Conservation (phyloP, 2,113 vertebrate species). For the Lethenteron reissneri region DNA sequence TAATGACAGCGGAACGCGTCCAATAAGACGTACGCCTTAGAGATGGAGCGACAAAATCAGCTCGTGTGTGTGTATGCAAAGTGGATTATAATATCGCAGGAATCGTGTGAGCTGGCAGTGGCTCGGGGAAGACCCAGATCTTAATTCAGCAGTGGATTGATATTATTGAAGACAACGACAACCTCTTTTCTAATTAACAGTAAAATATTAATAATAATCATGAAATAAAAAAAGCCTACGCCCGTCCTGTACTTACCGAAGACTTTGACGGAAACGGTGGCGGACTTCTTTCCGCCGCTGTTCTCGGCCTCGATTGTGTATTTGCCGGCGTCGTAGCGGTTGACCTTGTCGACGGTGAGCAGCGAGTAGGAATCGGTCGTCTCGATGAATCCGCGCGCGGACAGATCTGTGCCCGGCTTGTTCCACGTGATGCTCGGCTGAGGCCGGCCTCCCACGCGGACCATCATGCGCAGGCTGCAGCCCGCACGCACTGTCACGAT, state of each 20-base stretch:
- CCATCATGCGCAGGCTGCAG: constrained; percentile 50
- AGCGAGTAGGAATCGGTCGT: constrained; percentile 50
- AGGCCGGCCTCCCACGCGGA: constrained; percentile 61
- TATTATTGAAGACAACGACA: no score
- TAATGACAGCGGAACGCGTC: no score
- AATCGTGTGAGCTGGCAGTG: no score
- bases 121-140: no score
- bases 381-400: constrained; percentile 67
- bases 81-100: no score
- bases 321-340: constrained; percentile 87
- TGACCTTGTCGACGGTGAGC: constrained; percentile 75
- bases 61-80: no score
- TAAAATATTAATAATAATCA: no score
- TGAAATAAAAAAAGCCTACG: no score
- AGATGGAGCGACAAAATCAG: no score
- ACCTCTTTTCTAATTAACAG: no score
- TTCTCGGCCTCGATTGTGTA: constrained; percentile 76
- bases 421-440: constrained; percentile 57
- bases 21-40: no score
- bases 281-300: constrained; percentile 77
- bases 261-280: constrained; percentile 68
- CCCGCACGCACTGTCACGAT: constrained; percentile 75
- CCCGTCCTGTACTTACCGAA: constrained; percentile 38
- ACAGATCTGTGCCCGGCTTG: constrained; percentile 59
- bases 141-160: no score